These are phyloP conservation scores for Centruroides sculpturatus DNA, from an alignment of 1,140 invertebrate genomes.

Conservation along the genomic window DNA sequence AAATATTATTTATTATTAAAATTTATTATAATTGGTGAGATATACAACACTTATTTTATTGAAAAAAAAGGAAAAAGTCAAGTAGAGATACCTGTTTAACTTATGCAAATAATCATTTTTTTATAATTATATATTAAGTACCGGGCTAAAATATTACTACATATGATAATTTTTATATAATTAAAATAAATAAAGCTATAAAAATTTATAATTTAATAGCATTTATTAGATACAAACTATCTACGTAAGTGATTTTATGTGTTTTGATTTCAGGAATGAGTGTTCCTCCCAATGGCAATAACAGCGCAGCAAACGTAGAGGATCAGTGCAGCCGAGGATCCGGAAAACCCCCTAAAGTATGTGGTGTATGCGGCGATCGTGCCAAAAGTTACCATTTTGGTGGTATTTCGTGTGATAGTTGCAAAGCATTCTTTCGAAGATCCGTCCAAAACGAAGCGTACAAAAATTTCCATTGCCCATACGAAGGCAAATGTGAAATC, in stretches of 20 bases:
- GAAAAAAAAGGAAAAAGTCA: too few species aligned
- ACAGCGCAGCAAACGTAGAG: constrained; percentile 3
- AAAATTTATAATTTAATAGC: too few species aligned
- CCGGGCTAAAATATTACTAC: too few species aligned
- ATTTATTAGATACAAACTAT: too few species aligned
- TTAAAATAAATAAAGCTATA: too few species aligned
- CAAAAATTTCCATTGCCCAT: constrained; percentile 26
- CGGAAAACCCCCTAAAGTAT: constrained; percentile 25
- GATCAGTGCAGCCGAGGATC: background rate
- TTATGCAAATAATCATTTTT: too few species aligned
- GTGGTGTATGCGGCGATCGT: constrained; percentile 29
- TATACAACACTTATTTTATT: too few species aligned
- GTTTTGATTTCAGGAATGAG: constrained; percentile 13
- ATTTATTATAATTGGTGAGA: too few species aligned
- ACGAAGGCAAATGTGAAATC: constrained; percentile 26
- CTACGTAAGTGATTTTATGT: background rate
- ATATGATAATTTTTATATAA: too few species aligned
- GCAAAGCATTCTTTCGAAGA: constrained; percentile 32
- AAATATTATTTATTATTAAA: too few species aligned
- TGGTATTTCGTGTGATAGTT: constrained; percentile 29
- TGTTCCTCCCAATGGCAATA: constrained; percentile 17
- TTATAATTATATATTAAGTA: too few species aligned
- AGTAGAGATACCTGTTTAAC: too few species aligned
- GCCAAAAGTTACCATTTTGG: constrained; percentile 32
- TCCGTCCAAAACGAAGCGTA: constrained; percentile 28